Evolutionary conservation across 2,888 invertebrate species (phyloP).

Genomic region (Hypolimnas misippus): DNA sequence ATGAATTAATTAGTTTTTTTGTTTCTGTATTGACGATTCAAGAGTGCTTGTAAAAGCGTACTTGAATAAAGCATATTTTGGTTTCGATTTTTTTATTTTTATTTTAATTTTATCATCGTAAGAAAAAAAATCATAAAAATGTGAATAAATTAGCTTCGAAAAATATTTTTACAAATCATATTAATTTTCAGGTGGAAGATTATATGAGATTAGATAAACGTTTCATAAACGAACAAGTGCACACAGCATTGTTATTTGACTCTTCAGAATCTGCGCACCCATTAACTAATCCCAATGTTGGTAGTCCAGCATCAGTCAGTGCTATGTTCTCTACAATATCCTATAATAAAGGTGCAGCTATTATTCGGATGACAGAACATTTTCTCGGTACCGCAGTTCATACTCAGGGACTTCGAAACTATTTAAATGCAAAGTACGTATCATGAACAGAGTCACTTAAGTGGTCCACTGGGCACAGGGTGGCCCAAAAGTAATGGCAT

Average conservation of each 20-base stretch:
- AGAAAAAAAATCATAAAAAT: too few species aligned
- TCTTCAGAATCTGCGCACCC: conserved; percentile 84
- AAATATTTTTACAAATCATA: too few species aligned
- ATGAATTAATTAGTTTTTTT: too few species aligned
- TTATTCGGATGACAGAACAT: conserved; percentile 88
- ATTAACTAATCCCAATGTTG: conserved; percentile 81
- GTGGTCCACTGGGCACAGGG: too few species aligned
- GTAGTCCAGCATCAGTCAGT: conserved; percentile 83
- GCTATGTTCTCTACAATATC: conserved; percentile 87
- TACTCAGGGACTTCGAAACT: conserved; percentile 79
- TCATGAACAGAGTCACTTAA: too few species aligned
- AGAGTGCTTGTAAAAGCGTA: too few species aligned
- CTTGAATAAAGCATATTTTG: too few species aligned
- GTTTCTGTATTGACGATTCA: too few species aligned
- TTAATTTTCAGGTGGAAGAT: conserved; percentile 83
- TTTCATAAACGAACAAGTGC: conserved; percentile 88
- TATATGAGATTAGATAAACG: conserved; percentile 87
- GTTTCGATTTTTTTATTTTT: too few species aligned
- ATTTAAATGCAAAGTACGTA: conserved; percentile 79
- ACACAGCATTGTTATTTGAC: conserved; percentile 85
- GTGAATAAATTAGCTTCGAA: too few species aligned
- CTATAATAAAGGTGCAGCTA: conserved; percentile 87
- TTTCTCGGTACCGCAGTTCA: conserved; percentile 82
- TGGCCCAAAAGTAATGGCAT: too few species aligned
- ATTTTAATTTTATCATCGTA: too few species aligned